Percentiles rank a stretch among this genome's conserved stretches.
These are phyloP conservation scores for Myxocyprinus asiaticus DNA, from an alignment of 2,113 vertebrate species.

Conservation along the genomic window DNA sequence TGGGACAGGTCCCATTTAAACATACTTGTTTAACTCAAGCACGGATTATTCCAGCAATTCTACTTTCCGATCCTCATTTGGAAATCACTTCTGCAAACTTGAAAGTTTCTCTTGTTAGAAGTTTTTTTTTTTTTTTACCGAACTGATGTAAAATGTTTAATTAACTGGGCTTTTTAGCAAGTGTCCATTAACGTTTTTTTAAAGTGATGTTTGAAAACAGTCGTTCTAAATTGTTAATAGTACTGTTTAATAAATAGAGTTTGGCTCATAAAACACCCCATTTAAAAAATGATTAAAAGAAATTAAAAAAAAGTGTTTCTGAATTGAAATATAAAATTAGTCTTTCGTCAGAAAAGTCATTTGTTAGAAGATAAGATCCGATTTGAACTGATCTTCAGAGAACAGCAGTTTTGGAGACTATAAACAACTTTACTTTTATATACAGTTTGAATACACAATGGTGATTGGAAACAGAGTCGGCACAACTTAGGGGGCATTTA, in stretches of 20 bases:
- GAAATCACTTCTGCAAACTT: background rate
- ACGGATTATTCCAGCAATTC: background rate
- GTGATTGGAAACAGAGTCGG: background rate
- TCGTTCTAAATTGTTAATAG: background rate
- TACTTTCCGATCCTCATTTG: slow-evolving; percentile 27
- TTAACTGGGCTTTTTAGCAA: background rate
- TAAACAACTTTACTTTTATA: background rate
- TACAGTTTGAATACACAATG: background rate
- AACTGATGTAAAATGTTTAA: slow-evolving; percentile 34
- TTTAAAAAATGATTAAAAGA: background rate
- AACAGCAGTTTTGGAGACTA: background rate
- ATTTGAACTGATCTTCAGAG: background rate
- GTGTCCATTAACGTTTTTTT: background rate
- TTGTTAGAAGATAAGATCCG: background rate
- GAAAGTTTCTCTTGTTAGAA: background rate
- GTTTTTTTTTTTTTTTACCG: background rate
- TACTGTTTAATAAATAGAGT: background rate
- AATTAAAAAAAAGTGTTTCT: background rate
- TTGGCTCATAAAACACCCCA: background rate
- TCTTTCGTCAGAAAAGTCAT: background rate
- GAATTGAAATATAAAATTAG: background rate
- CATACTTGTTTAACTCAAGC: background rate
- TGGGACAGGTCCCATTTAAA: slow-evolving; percentile 15
- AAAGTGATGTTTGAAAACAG: slow-evolving; percentile 7
- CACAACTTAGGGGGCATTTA: background rate